Evolutionary conservation across 2,113 vertebrate genomes (phyloP).

Genomic region (Siniperca chuatsi): DNA sequence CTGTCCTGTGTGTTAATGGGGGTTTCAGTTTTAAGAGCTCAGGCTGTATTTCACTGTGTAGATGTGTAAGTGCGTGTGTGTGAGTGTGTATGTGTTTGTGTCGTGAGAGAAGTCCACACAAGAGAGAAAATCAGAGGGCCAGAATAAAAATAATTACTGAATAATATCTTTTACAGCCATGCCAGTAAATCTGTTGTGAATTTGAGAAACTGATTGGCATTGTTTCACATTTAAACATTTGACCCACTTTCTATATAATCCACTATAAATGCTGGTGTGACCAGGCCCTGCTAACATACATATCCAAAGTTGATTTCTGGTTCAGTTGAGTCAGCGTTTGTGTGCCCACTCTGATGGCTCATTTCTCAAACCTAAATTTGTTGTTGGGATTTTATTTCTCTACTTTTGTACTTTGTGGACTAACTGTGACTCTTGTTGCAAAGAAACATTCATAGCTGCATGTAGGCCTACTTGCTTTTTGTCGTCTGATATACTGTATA

Average conservation of each 20-base stretch:
- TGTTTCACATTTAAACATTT: not conserved
- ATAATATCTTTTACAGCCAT: not conserved
- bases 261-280: not conserved
- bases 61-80: not conserved
- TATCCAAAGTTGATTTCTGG: not conserved
- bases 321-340: not conserved
- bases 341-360: not conserved
- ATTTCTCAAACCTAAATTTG: not conserved
- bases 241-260: not conserved
- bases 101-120: not conserved
- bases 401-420: not conserved
- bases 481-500: too few species aligned
- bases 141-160: not conserved
- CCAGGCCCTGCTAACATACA: not conserved
- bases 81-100: not conserved
- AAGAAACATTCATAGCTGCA: too few species aligned
- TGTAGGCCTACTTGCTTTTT: too few species aligned
- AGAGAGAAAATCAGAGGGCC: not conserved
- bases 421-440: too few species aligned
- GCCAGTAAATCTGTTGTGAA: not conserved
- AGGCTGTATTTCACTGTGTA: not conserved
- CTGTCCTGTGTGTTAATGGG: not conserved
- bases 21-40: constrained; percentile 9
- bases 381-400: not conserved
- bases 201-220: not conserved